Evolutionary conservation across 2,888 invertebrate genomes (phyloP), one percentile per base, ranked within the genome.

Genomic region (Cheilosia scutellata): DNA sequence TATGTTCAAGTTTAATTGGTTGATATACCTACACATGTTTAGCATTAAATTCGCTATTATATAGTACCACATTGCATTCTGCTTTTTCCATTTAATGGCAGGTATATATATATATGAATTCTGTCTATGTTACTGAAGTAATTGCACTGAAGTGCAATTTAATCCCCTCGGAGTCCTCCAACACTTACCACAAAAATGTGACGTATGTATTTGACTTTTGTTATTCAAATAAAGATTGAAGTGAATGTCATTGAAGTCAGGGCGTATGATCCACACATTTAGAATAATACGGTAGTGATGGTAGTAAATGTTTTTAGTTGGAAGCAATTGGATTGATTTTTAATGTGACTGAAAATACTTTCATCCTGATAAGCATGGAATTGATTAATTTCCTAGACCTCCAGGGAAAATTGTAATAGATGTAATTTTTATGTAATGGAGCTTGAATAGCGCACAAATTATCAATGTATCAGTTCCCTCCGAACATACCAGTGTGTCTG

Each of bases 1-100:
- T 57, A 42, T 68, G 51, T 76, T 76, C 53, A 53, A 60, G 66
- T 68, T 76, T 53, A 76, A 76, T 75, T 76, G 58, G 66, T 27
- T 42, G 60, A 51, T 20, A 20, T 20, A 20, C 20, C 0, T 20
- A n/a, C n/a, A n/a, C 53, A 76, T 76, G 68, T 68, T 68, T 4
- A 76, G 51, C 60, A 76, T 68, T 53, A 68, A 66, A 76, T 42
- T 60, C 49, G 40, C 62, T 27, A 53, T 60, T 70, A 70, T 29
- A 20, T 20, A 20, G 2, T 20, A 47, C 9, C 47, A 9, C 27
- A n/a, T n/a, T 74, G 58, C 31, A 9, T 65, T 33, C 11, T 57
- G 11, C n/a, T 42, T 20, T 51, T 31, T 65, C 65, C 16, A 55
- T 33, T 66, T 65, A 55, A 47, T 58, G 65, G 58, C 47, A 65